Conservation (phyloP, 1,140 invertebrate species). For the Bicyclus anynana region DNA sequence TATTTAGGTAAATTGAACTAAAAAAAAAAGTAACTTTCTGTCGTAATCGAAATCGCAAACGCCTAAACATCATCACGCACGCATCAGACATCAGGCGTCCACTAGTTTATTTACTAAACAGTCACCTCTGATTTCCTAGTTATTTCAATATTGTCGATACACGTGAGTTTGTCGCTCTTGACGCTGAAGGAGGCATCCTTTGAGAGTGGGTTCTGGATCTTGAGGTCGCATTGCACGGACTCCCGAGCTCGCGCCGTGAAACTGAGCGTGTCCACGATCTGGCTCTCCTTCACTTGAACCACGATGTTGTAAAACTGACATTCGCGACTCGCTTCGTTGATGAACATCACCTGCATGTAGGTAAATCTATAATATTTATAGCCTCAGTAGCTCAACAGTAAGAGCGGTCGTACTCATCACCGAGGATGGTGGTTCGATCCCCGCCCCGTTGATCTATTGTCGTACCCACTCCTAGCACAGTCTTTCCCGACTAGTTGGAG, state of each 20-base stretch:
- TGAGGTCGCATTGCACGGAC: slow-evolving; percentile 45
- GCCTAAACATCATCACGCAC: too few species aligned
- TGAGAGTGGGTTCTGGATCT: slow-evolving; percentile 48
- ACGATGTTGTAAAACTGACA: slow-evolving; percentile 62
- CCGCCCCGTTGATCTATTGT: too few species aligned
- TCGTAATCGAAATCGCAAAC: too few species aligned
- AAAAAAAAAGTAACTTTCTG: too few species aligned
- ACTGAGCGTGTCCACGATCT: slow-evolving; percentile 49
- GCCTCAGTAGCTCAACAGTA: too few species aligned
- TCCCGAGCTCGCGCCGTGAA: slow-evolving; percentile 54
- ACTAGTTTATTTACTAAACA: background rate
- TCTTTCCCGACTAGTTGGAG: too few species aligned
- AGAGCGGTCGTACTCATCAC: too few species aligned
- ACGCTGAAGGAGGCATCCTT: slow-evolving; percentile 40
- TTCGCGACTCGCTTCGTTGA: slow-evolving; percentile 51
- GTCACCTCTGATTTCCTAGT: slow-evolving; percentile 53
- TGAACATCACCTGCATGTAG: slow-evolving; percentile 48
- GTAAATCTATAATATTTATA: too few species aligned
- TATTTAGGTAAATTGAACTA: too few species aligned
- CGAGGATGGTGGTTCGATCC: too few species aligned
- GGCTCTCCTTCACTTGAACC: slow-evolving; percentile 42
- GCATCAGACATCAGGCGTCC: too few species aligned
- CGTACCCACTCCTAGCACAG: too few species aligned
- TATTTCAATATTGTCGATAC: slow-evolving; percentile 42
- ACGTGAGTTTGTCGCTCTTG: slow-evolving; percentile 40